Percentiles rank a stretch among this genome's conserved stretches.
Evolutionary conservation across 2,888 invertebrate species (phyloP).

Genomic region (Drosophila paracracens): DNA sequence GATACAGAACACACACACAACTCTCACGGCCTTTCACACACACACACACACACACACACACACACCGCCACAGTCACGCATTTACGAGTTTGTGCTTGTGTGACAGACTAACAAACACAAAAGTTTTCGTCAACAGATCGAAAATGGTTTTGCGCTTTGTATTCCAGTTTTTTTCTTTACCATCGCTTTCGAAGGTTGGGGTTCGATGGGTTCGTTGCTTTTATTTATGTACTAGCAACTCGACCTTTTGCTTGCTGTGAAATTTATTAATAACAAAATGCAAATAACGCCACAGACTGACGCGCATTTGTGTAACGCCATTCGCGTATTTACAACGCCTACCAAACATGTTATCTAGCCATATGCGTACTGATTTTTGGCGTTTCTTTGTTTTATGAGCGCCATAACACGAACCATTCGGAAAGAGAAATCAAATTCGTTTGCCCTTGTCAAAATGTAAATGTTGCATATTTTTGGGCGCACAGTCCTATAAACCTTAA

Average conservation of each 20-base stretch:
- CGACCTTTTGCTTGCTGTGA: conserved; percentile 53
- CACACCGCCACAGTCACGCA: not conserved
- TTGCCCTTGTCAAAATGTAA: conserved; percentile 59
- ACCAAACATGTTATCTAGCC: conserved; percentile 7
- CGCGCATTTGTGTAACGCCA: conserved; percentile 30
- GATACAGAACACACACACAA: conserved; percentile 22
- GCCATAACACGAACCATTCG: conserved; percentile 45
- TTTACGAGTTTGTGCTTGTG: conserved; percentile 12
- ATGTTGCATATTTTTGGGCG: conserved; percentile 51
- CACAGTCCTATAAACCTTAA: conserved; percentile 6
- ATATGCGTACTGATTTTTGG: conserved; percentile 30
- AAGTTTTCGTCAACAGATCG: conserved; percentile 52
- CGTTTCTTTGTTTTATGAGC: conserved; percentile 48
- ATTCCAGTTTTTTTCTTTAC: conserved; percentile 24
- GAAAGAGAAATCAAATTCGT: conserved; percentile 53
- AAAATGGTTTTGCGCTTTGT: conserved; percentile 51
- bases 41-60: conserved; percentile 1
- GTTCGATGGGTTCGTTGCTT: conserved; percentile 2
- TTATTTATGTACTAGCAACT: conserved; percentile 36
- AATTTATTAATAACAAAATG: conserved; percentile 77
- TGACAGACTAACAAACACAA: conserved; percentile 48
- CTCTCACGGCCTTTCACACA: not conserved
- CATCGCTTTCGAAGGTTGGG: not conserved
- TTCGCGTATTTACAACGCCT: not conserved
- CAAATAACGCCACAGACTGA: conserved; percentile 62